Conservation (phyloP, 1,140 invertebrate species). For the Phymastichus coffea region DNA sequence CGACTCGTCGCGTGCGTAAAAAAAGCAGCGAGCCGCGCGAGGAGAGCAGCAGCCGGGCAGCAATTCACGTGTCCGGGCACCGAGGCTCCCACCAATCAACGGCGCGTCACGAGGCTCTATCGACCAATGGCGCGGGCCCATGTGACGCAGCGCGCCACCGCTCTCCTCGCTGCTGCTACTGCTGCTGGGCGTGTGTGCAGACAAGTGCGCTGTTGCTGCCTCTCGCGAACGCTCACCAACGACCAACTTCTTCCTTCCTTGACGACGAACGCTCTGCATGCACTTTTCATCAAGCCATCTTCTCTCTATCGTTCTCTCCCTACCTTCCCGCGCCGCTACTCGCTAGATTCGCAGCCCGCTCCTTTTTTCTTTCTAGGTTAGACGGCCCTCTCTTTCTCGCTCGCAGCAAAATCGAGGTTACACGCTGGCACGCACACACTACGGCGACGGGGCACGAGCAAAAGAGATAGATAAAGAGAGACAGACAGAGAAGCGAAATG, state of each 20-base stretch:
- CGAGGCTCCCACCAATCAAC: conserved; percentile 44
- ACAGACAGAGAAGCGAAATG: neutral
- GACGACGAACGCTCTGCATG: neutral
- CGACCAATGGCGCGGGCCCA: conserved; percentile 55
- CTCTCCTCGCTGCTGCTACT: neutral
- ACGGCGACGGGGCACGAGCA: too few relatives aligned
- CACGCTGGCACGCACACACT: neutral
- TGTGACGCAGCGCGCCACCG: conserved; percentile 50
- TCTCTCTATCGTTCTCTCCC: conserved; percentile 4
- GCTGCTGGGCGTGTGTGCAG: neutral
- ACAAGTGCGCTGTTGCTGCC: too few relatives aligned
- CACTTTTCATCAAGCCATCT: neutral
- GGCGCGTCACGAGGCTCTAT: conserved; percentile 56
- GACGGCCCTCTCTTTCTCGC: too few relatives aligned
- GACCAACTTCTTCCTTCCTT: neutral
- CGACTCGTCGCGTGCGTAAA: too few relatives aligned
- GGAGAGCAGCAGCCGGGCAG: conserved; percentile 39
- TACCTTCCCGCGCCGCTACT: neutral
- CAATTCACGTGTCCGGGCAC: conserved; percentile 56
- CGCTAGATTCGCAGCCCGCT: neutral
- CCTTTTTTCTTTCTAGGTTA: conserved; percentile 18
- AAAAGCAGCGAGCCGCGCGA: neutral
- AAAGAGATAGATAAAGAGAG: neutral
- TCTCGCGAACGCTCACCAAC: too few relatives aligned
- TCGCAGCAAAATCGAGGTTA: conserved; percentile 20